A percentile compares a stretch with the other conserved stretches of the same genome.
phyloP scores from a whole-genome alignment of 2,797 vertebrate genomes.

The Sorex maritimensis region DNA sequence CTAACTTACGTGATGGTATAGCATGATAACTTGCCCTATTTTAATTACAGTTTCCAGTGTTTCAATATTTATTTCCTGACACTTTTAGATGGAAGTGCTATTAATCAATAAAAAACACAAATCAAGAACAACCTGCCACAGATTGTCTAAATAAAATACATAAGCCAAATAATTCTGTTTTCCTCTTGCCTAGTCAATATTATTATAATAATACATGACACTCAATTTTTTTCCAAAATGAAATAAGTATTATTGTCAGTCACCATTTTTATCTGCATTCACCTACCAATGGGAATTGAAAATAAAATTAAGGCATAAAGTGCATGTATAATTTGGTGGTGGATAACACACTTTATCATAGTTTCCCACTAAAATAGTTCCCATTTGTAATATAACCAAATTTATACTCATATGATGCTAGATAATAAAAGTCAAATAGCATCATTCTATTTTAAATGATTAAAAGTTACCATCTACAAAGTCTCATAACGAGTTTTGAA shows the following conservation, averaged over 20 bases:
- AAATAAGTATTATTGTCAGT: slow-evolving; percentile 51
- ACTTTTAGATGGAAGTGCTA: slow-evolving; percentile 81
- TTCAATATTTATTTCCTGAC: slow-evolving; percentile 87
- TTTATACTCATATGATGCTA: slow-evolving; percentile 42
- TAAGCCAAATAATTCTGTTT: slow-evolving; percentile 37
- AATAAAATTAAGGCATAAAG: slow-evolving; percentile 74
- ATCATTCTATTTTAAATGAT: slow-evolving; percentile 29
- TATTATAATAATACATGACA: slow-evolving; percentile 70
- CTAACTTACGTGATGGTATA: slow-evolving; percentile 74
- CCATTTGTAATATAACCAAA: slow-evolving; percentile 31
- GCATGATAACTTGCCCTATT: slow-evolving; percentile 85
- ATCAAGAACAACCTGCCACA: slow-evolving; percentile 86
- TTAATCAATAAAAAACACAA: slow-evolving; percentile 84
- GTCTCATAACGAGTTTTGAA: slow-evolving; percentile 62
- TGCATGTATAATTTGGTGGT: slow-evolving; percentile 52
- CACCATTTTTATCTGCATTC: slow-evolving; percentile 43
- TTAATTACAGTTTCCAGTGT: slow-evolving; percentile 85
- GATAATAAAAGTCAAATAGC: slow-evolving; percentile 46
- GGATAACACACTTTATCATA: slow-evolving; percentile 61
- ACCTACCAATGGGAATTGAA: slow-evolving; percentile 54
- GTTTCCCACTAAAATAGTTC: slow-evolving; percentile 56
- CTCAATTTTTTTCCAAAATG: slow-evolving; percentile 62
- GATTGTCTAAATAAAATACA: slow-evolving; percentile 66
- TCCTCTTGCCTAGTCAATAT: slow-evolving; percentile 58
- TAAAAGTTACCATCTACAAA: slow-evolving; percentile 59